A percentile compares a stretch with the other conserved stretches of the same genome.
Evolutionary conservation across 2,888 invertebrate genomes (phyloP).

Genomic region (Tuberolachnus salignus): DNA sequence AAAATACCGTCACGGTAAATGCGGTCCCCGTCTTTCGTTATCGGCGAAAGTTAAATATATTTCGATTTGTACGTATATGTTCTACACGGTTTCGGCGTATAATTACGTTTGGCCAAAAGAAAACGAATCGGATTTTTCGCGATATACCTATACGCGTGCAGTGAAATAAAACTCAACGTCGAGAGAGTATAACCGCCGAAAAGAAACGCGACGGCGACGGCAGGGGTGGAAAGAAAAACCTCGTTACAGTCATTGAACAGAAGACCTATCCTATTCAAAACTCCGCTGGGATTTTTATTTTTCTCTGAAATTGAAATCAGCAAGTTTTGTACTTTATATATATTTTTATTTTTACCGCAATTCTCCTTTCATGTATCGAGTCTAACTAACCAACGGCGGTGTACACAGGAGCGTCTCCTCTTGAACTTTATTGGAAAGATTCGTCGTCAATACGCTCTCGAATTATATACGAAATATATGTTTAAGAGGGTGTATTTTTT

Average conservation of each 20-base stretch:
- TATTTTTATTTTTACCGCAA: slow-evolving; percentile 1
- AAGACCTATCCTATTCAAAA: slow-evolving; percentile 37
- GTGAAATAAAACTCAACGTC: not conserved
- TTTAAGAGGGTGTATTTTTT: too few species aligned
- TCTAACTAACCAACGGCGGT: slow-evolving; percentile 36
- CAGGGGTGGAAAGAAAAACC: slow-evolving; percentile 18
- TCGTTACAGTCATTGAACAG: slow-evolving; percentile 44
- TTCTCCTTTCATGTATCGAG: slow-evolving; percentile 35
- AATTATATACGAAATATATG: too few species aligned
- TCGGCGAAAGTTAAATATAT: too few species aligned
- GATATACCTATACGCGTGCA: too few species aligned
- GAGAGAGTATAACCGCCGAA: not conserved
- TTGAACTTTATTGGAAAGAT: slow-evolving; percentile 4
- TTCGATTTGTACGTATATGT: too few species aligned
- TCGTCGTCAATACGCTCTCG: too few species aligned
- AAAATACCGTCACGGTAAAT: too few species aligned
- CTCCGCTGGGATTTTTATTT: slow-evolving; percentile 44
- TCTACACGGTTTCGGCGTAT: too few species aligned
- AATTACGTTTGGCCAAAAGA: too few species aligned
- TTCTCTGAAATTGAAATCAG: slow-evolving; percentile 49
- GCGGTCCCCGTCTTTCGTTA: too few species aligned
- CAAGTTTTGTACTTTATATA: slow-evolving; percentile 28
- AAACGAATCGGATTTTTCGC: not conserved
- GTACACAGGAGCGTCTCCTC: not conserved
- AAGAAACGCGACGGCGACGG: too few species aligned